Conservation (phyloP, 2,113 vertebrate species). For the Rhodinocichla rosea region DNA sequence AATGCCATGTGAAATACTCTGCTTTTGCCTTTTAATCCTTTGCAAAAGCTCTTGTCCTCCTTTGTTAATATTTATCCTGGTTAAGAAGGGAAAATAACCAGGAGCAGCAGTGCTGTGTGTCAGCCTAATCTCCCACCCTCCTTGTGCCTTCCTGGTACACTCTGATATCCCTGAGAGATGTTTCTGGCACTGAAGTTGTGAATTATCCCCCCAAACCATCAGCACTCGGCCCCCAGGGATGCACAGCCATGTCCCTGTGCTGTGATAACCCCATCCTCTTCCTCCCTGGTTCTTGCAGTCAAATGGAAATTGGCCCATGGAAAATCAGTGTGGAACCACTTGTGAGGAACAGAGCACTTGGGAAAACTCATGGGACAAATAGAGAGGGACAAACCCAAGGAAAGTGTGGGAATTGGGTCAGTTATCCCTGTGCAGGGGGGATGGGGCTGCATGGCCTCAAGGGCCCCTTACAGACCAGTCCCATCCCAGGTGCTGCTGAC, state of each 20-base stretch:
- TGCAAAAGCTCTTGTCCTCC: background rate
- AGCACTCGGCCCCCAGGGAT: fast-evolving
- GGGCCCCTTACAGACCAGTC: fast-evolving
- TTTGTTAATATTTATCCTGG: background rate
- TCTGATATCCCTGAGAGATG: background rate
- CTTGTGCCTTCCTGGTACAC: background rate
- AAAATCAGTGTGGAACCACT: background rate
- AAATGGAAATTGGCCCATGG: background rate
- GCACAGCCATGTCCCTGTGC: fast-evolving
- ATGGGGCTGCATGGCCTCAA: background rate
- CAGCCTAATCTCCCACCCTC: background rate
- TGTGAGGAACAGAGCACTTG: fast-evolving
- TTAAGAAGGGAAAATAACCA: background rate
- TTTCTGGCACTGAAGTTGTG: background rate
- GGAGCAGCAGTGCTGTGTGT: background rate
- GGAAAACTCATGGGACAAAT: fast-evolving
- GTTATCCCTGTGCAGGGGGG: background rate
- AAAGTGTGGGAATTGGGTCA: fast-evolving
- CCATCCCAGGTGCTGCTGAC: background rate
- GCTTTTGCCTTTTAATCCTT: background rate
- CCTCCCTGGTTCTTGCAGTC: fast-evolving
- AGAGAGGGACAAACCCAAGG: fast-evolving
- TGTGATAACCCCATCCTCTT: background rate
- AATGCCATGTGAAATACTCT: background rate
- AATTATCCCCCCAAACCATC: background rate